Evolutionary conservation across 2,888 invertebrate genomes (phyloP), one percentile per base, ranked within the genome.

Genomic region (Hemicrepidius hirtus): DNA sequence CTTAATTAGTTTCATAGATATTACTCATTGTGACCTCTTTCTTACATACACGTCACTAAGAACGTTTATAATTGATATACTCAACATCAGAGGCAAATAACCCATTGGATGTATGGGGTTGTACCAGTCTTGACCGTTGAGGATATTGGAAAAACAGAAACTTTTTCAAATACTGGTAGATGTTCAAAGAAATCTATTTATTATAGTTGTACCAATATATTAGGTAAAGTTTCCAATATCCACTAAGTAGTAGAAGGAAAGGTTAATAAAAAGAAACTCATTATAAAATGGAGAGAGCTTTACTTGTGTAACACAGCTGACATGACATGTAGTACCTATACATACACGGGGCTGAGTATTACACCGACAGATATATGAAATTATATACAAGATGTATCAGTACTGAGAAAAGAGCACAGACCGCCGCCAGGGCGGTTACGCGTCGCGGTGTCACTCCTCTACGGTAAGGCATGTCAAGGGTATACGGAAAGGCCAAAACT

Each of bases 281-380:
- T 71, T 70, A 71, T 85, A 86, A 85, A 86, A 86, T 86, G 86
- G 85, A 87, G 86, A 87, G 86, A 87, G 87, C 86, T 87, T 86
- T 86, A 86, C 83, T 86, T 84, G 85, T 85, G 84, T 86, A 85
- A 86, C 85, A 86, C 85, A 86, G 86, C 85, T 86, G 85, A 86
- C 86, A 86, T 86, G 85, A 86, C 86, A 86, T 81, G 81, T 82
- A 82, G 80, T 82, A 84, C 84, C 86, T 86, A 86, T 86, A 86
- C 86, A 86, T 86, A 85, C 83, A 86, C 83, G 83, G 84, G 84
- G 82, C 82, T 85, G 85, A 85, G 85, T 85, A 85, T 85, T 85
- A 85, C 85, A 85, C 84, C 82, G 84, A 85, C 82, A 85, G 82
- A 84, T 82, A 83, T 81, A 75, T 74, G 75, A 75, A 75, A 71